These are phyloP conservation scores for Intellagama lesueurii DNA, from an alignment of 2,797 vertebrate species.

Conservation along the genomic window DNA sequence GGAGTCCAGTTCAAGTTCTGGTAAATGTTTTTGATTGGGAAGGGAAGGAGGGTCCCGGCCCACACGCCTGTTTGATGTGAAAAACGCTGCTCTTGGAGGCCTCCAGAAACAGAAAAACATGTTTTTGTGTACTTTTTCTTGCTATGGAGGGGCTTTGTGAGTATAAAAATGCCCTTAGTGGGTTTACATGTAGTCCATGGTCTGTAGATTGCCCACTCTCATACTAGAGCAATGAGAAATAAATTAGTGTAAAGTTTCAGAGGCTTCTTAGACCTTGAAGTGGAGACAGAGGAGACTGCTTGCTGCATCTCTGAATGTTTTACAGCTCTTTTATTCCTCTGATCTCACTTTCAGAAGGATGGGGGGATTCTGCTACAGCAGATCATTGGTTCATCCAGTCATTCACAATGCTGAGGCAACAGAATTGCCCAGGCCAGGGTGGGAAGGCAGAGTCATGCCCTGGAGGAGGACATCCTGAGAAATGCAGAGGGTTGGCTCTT, in stretches of 20 bases:
- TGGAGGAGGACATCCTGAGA: not conserved
- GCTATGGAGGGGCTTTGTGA: too few species aligned
- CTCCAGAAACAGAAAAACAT: too few species aligned
- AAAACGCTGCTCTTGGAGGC: too few species aligned
- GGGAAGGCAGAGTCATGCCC: not conserved
- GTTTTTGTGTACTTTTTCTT: too few species aligned
- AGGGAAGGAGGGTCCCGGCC: too few species aligned
- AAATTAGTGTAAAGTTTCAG: not conserved
- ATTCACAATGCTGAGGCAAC: not conserved
- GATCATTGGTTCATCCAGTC: not conserved
- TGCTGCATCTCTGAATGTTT: not conserved
- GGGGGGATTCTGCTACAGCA: not conserved
- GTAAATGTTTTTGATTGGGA: too few species aligned
- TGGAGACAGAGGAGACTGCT: not conserved
- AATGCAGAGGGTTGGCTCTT: not conserved
- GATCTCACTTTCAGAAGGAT: not conserved
- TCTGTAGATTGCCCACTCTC: too few species aligned
- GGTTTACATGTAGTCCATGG: too few species aligned
- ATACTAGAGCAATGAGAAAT: not conserved
- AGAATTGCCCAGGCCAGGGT: not conserved
- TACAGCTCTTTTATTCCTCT: not conserved
- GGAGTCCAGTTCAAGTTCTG: too few species aligned
- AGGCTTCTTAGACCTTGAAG: too few species aligned
- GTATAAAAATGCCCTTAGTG: too few species aligned
- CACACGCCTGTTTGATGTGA: too few species aligned